A percentile compares a stretch with the other conserved stretches of the same genome.
Conservation (phyloP, 2,888 invertebrate genomes). For the Thecocarcelia acutangulata region DNA sequence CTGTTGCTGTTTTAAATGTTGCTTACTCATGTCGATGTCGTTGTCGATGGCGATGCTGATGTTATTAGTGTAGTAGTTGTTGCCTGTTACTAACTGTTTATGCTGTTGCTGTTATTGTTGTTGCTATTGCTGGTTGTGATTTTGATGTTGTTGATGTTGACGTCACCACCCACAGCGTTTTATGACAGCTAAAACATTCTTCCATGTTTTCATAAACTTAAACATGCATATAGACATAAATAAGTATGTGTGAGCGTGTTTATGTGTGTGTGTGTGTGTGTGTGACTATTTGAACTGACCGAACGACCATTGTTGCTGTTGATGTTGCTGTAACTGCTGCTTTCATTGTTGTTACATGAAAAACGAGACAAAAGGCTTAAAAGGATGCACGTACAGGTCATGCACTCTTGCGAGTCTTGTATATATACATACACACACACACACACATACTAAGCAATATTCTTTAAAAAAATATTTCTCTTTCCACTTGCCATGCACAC, state of each 20-base stretch:
- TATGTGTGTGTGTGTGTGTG: conserved; percentile 2
- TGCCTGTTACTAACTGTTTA: conserved; percentile 49
- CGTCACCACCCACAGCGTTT: conserved; percentile 69
- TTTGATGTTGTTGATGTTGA: conserved; percentile 66
- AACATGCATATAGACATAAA: conserved; percentile 21
- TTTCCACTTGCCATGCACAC: conserved; percentile 8
- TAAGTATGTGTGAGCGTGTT: neutral
- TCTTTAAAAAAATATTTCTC: conserved; percentile 42
- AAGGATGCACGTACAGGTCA: conserved; percentile 67
- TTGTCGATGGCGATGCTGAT: conserved; percentile 51
- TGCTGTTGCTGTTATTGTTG: conserved; percentile 39
- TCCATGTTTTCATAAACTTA: conserved; percentile 55
- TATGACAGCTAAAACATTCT: conserved; percentile 68
- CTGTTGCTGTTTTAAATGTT: conserved; percentile 56
- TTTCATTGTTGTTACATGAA: conserved; percentile 52
- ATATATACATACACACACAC: neutral
- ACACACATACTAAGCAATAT: conserved; percentile 10
- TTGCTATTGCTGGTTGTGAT: conserved; percentile 37
- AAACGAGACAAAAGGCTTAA: conserved; percentile 69
- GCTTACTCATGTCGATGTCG: conserved; percentile 46
- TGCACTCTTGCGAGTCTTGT: conserved; percentile 60
- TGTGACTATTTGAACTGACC: conserved; percentile 47
- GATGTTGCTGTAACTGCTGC: conserved; percentile 28
- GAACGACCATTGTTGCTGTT: conserved; percentile 30
- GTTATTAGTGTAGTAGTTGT: conserved; percentile 52